Percentiles rank a stretch among this genome's conserved stretches.
phyloP scores from a whole-genome alignment of 2,113 vertebrate species.

The Anthoscopus minutus region DNA sequence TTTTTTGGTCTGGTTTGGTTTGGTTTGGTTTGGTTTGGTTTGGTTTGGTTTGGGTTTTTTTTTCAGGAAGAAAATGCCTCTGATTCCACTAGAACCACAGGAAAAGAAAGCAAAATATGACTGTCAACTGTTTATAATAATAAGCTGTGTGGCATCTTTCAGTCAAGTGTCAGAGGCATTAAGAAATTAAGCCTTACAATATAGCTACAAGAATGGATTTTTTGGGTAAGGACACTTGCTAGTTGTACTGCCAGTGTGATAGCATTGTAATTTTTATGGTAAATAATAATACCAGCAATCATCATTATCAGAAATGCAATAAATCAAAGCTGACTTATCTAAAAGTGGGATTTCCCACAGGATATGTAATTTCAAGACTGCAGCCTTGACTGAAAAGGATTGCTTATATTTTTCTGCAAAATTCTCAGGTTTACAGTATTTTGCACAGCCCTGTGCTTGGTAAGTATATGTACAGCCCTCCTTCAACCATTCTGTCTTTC shows the following conservation, averaged over 20 bases:
- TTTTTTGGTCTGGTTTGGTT: background rate
- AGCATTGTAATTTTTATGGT: background rate
- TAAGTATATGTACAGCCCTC: background rate
- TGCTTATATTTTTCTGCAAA: background rate
- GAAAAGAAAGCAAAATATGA: background rate
- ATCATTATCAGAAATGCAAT: background rate
- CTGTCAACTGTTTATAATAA: background rate
- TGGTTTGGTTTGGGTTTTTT: background rate
- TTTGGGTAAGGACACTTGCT: background rate
- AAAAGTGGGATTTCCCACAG: background rate
- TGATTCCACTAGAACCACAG: background rate
- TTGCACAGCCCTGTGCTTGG: background rate
- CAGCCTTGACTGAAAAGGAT: background rate
- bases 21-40: background rate
- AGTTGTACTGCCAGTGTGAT: background rate
- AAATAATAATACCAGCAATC: background rate
- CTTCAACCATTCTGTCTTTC: background rate
- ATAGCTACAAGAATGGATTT: background rate
- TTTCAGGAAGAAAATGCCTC: slow-evolving; percentile 3
- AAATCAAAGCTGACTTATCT: background rate
- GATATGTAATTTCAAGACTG: background rate
- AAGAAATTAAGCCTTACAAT: background rate
- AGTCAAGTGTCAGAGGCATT: background rate
- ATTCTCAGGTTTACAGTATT: background rate
- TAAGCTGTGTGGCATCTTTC: background rate